A percentile compares a stretch with the other conserved stretches of the same genome.
Conservation (phyloP, 64 coral and sea anemone species). For the Montipora foliosa region DNA sequence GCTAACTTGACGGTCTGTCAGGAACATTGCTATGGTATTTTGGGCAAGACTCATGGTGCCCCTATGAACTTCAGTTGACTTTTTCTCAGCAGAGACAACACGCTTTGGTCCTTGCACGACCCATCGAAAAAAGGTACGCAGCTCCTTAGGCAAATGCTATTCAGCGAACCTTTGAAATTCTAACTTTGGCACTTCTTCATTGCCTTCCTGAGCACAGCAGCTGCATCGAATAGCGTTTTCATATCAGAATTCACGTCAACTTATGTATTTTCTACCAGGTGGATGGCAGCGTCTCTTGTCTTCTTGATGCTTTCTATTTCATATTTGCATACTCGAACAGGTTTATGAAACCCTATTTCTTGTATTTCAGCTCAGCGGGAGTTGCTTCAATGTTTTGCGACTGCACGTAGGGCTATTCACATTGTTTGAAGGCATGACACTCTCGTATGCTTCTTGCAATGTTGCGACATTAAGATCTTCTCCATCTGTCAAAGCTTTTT, state of each 20-base stretch:
- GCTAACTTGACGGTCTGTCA: too few species aligned
- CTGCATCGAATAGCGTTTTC: too few species aligned
- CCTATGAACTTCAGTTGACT: too few species aligned
- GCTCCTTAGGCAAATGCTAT: too few species aligned
- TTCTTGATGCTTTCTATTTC: conserved; percentile 23
- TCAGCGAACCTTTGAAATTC: too few species aligned
- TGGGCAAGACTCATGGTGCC: conserved; percentile 24
- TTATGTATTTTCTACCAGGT: conserved; percentile 24
- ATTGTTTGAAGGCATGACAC: conserved; percentile 19
- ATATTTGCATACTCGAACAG: background rate
- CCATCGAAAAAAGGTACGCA: background rate
- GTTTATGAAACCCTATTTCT: background rate
- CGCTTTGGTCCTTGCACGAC: conserved; percentile 21
- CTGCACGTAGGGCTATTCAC: conserved; percentile 19
- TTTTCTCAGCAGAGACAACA: background rate
- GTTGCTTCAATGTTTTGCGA: conserved; percentile 10
- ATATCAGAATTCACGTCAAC: background rate
- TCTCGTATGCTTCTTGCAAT: conserved; percentile 23
- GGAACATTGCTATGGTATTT: conserved; percentile 18
- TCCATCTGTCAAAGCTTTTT: conserved; percentile 15
- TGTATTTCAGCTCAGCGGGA: conserved; percentile 7
- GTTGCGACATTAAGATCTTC: background rate
- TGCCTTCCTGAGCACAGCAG: too few species aligned
- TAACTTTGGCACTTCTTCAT: too few species aligned
- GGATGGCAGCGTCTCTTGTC: conserved; percentile 7